A percentile compares a stretch with the other conserved stretches of the same genome.
phyloP scores from a whole-genome alignment of 1,140 invertebrate species.

The Brachystomella parvula region DNA sequence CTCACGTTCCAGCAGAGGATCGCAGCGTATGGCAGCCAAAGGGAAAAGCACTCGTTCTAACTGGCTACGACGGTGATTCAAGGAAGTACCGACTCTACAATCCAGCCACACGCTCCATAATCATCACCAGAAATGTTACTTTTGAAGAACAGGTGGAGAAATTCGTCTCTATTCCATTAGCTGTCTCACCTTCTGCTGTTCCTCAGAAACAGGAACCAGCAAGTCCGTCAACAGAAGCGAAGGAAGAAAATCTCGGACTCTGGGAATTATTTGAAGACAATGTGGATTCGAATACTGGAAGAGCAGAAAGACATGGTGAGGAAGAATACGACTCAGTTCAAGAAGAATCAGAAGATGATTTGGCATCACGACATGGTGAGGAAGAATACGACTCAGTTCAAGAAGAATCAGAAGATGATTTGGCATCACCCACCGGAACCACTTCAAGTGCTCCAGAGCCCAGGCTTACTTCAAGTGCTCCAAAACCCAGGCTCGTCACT shows the following conservation, averaged over 20 bases:
- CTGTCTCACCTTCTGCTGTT: no score
- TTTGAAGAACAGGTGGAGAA: neutral
- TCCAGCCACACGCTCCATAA: neutral
- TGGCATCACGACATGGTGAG: neutral
- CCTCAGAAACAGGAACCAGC: neutral
- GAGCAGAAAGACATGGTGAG: neutral
- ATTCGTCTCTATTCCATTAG: no score
- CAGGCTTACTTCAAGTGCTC: neutral
- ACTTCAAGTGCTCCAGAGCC: neutral
- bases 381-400: neutral
- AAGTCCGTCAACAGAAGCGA: neutral
- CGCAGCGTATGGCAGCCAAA: constrained; percentile 1
- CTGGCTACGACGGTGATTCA: constrained; percentile 1
- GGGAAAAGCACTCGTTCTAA: neutral
- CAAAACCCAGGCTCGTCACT: neutral
- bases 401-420: neutral
- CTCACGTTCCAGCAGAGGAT: constrained; percentile 32
- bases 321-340: neutral
- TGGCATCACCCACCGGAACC: neutral
- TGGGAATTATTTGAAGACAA: no score
- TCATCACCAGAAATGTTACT: neutral
- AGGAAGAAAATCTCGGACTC: no score
- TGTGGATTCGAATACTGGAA: neutral
- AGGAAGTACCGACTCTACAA: constrained; percentile 3
- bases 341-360: neutral